Percentiles rank a stretch among this genome's conserved stretches.
These are phyloP conservation scores for Pangasianodon hypophthalmus DNA, from an alignment of 2,113 vertebrate species.

Conservation along the genomic window DNA sequence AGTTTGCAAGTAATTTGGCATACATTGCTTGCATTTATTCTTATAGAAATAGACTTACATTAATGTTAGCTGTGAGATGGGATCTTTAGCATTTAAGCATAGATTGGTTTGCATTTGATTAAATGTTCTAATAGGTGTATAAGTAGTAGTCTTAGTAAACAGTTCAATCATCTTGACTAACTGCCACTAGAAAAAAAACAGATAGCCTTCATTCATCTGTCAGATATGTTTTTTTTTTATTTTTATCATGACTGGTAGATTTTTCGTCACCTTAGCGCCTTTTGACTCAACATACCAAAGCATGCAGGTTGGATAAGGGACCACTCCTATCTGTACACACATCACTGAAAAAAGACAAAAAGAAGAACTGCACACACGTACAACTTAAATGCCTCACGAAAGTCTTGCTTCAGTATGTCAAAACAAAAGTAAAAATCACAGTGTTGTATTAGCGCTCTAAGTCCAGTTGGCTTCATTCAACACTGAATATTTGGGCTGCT, in stretches of 20 bases:
- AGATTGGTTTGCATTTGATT: neutral
- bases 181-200: neutral
- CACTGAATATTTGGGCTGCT: neutral
- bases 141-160: neutral
- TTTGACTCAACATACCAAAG: conserved; percentile 23
- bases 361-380: neutral
- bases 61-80: neutral
- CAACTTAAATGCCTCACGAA: neutral
- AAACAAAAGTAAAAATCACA: neutral
- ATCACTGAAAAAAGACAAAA: conserved; percentile 15
- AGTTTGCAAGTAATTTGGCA: neutral
- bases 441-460: neutral
- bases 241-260: neutral
- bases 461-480: neutral
- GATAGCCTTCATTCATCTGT: neutral
- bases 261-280: neutral
- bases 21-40: neutral
- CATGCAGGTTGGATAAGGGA: conserved; percentile 18
- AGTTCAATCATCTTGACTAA: neutral
- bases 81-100: neutral
- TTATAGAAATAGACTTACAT: neutral
- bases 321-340: conserved; percentile 29
- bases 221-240: neutral
- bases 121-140: neutral
- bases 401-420: neutral